Evolutionary conservation across 2,797 vertebrate genomes (phyloP), one percentile per base, ranked within the genome.

Genomic region (Bucorvus abyssinicus): DNA sequence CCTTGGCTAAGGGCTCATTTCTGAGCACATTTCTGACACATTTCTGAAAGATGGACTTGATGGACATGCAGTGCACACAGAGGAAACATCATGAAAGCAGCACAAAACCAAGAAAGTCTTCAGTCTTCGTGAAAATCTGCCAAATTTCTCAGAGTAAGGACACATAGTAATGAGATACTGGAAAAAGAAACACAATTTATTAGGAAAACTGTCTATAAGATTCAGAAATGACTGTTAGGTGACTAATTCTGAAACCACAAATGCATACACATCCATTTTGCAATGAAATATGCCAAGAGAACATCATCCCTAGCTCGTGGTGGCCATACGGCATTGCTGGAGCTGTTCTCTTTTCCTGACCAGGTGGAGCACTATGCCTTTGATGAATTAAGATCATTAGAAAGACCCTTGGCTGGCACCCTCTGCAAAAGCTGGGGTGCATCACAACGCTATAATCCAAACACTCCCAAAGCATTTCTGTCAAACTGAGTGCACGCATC

Each of bases 221-320:
- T 27, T 15, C 36, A 87, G 61, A 61, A 76, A 55, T 20, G 1
- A 29, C 4, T 0, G 44, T 42, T 57, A 60, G 42, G 9, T 9
- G 6, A 36, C 36, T 60, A 53, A 86, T 47, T 81, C 32, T 3
- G 2, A 94, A 81, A 36, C 38, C 26, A 56, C 59, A 78, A 65
- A 36, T 12, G 11, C 10, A 60, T 14, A n/a, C 22, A 8, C 9
- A 59, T 40, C 53, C 60, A 83, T 75, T 92, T 70, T 61, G 34
- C 47, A 76, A 29, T 11, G 15, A 71, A 88, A 73, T 44, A 38
- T 2, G 24, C 11, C 56, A 67, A 53, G 0, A 44, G 52, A 52
- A 7, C 27, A 59, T 60, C 0, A 0, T 52, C 21, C 22, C 40
- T 21, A n/a, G 53, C 70, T 52, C 40, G 7, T 0, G 1, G 53